Evolutionary conservation across 2,113 vertebrate species (phyloP).

Genomic region (Seriola quinqueradiata): DNA sequence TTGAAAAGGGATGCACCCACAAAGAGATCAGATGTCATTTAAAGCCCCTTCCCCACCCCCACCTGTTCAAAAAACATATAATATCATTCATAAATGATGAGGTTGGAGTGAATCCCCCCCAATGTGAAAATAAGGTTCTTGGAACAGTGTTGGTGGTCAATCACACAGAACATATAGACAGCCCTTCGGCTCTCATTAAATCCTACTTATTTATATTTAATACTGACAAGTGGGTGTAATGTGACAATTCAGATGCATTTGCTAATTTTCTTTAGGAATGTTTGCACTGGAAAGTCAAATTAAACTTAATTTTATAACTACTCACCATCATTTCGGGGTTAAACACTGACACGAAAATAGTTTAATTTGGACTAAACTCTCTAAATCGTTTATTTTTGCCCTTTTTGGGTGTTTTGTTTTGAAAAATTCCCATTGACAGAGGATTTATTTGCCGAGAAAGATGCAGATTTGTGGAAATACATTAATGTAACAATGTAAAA

Average conservation of each 20-base stretch:
- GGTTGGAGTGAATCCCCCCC: conserved; percentile 38
- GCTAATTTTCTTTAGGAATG: conserved; percentile 24
- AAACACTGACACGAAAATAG: conserved; percentile 13
- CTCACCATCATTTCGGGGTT: conserved; percentile 14
- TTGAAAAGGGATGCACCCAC: conserved; percentile 70
- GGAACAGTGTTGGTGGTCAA: conserved; percentile 69
- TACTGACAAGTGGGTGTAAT: conserved; percentile 28
- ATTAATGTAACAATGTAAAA: not conserved
- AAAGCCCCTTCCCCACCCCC: conserved; percentile 40
- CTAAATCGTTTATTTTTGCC: not conserved
- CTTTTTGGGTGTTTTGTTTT: not conserved
- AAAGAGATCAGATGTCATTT: conserved; percentile 70
- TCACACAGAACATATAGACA: conserved; percentile 11
- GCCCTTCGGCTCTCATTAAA: conserved; percentile 52
- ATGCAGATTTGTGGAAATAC: not conserved
- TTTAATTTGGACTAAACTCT: conserved; percentile 21
- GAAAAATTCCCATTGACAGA: not conserved
- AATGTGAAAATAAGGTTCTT: conserved; percentile 55
- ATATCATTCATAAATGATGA: conserved; percentile 64
- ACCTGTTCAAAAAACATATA: conserved; percentile 63
- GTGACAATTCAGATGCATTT: conserved; percentile 46
- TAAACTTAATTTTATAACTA: conserved; percentile 27
- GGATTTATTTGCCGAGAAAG: not conserved
- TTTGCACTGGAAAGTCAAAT: conserved; percentile 24
- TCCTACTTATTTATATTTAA: conserved; percentile 24